Base-by-base conservation (phyloP, 2,888 invertebrate species). In the Standfussiana lucernea region DNA sequence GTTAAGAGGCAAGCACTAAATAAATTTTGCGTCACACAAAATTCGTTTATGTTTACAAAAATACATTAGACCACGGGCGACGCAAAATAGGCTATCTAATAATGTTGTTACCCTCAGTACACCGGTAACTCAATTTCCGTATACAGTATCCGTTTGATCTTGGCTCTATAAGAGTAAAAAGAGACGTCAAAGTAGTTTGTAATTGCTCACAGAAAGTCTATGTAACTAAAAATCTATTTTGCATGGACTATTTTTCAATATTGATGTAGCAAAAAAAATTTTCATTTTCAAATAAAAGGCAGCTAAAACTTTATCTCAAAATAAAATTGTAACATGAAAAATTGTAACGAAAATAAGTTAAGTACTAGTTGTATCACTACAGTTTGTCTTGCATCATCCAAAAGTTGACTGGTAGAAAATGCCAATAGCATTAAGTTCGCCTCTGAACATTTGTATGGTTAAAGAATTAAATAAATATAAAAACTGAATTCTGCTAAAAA, bases 111-210 rank as follows among this genome's bases (percentile, higher is more conserved):
- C 24, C 40, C 24, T 28, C n/a, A 50, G 24, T 47, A 50, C 35
- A 42, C 40, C 56, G n/a, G 50, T 56, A 74, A 81, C 40, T 65
- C 24, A 73, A 78, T 78, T 56, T 73, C 74, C 64, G 24, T 74
- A 42, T 35, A 59, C 45, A 74, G 56, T 11, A 81, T 40, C 72
- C 56, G 56, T 81, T 81, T 78, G 35, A 81, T 81, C 40, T 65
- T 56, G 35, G 15, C n/a, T 78, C 40, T 81, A 35, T 47, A 59
- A 21, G 21, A 77, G 72, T 42, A 77, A 40, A 80, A 70, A 32
- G 10, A 40, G 50, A 53, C 24, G 40, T 42, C 35, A 77, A 71
- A 62, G 5, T 37, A 53, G n/a, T 71, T 37, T n/a, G 0, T 72
- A 53, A 72, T 80, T 40, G 32, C 10, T 40, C 37, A 32, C 15